Evolutionary conservation across 2,797 vertebrate genomes (phyloP).

Genomic region (Sylvia borin): DNA sequence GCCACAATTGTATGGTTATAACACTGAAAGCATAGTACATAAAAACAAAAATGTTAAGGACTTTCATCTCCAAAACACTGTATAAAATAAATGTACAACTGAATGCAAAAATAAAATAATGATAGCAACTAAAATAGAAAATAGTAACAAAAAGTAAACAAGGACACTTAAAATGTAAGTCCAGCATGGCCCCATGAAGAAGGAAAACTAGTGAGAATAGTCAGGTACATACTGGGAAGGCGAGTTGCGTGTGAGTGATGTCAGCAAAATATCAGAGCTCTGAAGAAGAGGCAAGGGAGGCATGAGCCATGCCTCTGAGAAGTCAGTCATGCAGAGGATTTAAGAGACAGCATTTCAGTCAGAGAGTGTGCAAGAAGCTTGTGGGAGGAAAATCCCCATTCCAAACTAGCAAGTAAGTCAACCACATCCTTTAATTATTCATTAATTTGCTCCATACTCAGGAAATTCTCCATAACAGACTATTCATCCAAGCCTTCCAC

Average conservation of each 20-base stretch:
- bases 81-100: conserved; percentile 53
- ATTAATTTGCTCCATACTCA: neutral
- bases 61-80: conserved; percentile 36
- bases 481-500: neutral
- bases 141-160: conserved; percentile 39
- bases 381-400: neutral
- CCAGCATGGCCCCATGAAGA: neutral
- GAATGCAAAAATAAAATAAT: conserved; percentile 64
- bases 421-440: neutral
- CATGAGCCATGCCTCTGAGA: neutral
- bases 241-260: neutral
- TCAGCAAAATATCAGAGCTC: neutral
- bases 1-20: conserved; percentile 80
- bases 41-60: conserved; percentile 74
- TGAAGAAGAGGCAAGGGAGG: neutral
- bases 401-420: neutral
- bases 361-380: neutral
- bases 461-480: neutral
- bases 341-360: neutral
- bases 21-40: conserved; percentile 80
- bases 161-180: conserved; percentile 22
- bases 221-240: neutral
- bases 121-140: conserved; percentile 49
- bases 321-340: neutral
- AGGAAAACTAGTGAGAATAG: neutral